Base-by-base conservation (phyloP, 2,797 vertebrate genomes). In the Erithacus rubecula region DNA sequence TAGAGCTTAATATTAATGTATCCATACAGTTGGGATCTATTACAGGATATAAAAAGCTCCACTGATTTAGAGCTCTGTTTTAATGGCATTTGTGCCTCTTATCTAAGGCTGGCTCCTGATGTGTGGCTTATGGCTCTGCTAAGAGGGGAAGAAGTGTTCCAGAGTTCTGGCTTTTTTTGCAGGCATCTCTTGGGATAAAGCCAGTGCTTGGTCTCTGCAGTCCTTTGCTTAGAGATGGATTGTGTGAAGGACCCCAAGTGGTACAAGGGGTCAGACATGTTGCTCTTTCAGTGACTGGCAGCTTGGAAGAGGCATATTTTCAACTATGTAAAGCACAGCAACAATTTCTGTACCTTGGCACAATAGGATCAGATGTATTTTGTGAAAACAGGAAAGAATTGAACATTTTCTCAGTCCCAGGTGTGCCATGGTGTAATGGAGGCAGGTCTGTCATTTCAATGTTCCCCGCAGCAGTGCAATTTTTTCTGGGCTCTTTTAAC, bases 1-100 rank as follows among this genome's bases (percentile, higher is more conserved):
- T 58, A 77, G 91, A 93, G 81, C 32, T 84, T 62, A 74, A n/a
- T 93, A 74, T 58, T 78, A 76, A 69, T 63, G 34, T 83, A 90
- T 84, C 12, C 4, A 30, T 92, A 64, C 82, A 75, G 58, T 68
- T 80, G 79, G 85, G 95, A 91, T 85, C 68, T 86, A 52, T 93
- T 94, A 92, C 49, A 72, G 19, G 58, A 9, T 52, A 24, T 86
- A 43, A 87, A 95, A 93, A 83, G 15, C 30, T 89, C 56, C 27
- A 11, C 52, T 95, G 84, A 77, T 78, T 83, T 34, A 18, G 55
- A 81, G 47, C 47, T 90, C 32, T 80, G 52, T 71, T 94, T 78
- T 81, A 85, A 30, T 12, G 9, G 15, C 60, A 7, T 85, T 87
- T 91, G 55, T 87, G 65, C 52, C 15, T 68, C 2, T 80, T 69